Conservation (phyloP, 2,888 invertebrate species). For the Cantharis flavilabris region DNA sequence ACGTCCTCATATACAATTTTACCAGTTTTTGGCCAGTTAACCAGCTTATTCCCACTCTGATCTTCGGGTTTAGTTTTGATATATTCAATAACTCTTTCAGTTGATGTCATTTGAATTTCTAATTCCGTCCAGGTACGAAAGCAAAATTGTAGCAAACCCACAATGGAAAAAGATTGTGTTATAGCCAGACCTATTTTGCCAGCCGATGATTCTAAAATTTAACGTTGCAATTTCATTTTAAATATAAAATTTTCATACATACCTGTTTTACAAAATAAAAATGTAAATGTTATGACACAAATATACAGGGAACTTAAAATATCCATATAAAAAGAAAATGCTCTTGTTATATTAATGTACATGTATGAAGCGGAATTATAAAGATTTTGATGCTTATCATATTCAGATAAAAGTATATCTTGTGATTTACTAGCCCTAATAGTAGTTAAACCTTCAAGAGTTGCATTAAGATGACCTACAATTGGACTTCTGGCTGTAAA, state of each 20-base stretch:
- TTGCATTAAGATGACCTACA: constrained; percentile 50
- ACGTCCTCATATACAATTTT: constrained; percentile 70
- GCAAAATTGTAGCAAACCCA: not conserved
- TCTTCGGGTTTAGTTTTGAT: not conserved
- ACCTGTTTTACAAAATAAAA: constrained; percentile 4
- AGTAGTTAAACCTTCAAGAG: constrained; percentile 51
- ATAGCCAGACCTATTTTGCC: not conserved
- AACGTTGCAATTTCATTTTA: not conserved
- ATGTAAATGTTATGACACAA: not conserved
- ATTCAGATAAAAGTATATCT: constrained; percentile 44
- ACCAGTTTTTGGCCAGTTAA: constrained; percentile 73
- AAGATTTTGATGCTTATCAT: constrained; percentile 49
- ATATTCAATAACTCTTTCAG: not conserved
- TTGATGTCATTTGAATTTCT: not conserved
- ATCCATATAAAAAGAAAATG: constrained; percentile 9
- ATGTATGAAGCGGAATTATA: constrained; percentile 49
- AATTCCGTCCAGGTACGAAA: not conserved
- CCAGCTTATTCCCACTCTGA: not conserved
- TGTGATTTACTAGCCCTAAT: constrained; percentile 50
- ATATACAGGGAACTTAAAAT: not conserved
- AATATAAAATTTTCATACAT: not conserved
- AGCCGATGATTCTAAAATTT: not conserved
- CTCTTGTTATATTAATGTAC: constrained; percentile 40
- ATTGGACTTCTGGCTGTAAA: constrained; percentile 33
- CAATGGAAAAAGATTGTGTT: not conserved